These are phyloP conservation scores for Drosophila ananassae DNA, from an alignment of 1,140 invertebrate genomes.

Conservation along the genomic window DNA sequence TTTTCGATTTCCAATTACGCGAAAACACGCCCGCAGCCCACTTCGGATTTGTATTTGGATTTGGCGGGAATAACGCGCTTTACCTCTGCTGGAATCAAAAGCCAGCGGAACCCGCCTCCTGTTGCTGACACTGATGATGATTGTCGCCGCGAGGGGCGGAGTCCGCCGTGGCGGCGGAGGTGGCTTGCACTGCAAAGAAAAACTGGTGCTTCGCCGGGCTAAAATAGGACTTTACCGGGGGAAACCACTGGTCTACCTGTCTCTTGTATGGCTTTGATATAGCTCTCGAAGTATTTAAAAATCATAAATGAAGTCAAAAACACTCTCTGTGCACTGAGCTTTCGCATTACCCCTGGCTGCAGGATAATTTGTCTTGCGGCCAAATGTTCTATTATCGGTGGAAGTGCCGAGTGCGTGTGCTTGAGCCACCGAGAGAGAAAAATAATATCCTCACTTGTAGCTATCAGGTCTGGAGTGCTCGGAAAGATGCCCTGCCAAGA, in stretches of 20 bases:
- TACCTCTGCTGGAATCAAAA: conserved; percentile 33
- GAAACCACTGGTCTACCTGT: too few relatives aligned
- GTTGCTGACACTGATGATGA: conserved; percentile 72
- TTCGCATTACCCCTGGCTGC: conserved; percentile 31
- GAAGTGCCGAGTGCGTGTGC: conserved; percentile 14
- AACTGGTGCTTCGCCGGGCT: not conserved
- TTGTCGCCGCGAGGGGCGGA: conserved; percentile 54
- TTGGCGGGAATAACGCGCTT: conserved; percentile 34
- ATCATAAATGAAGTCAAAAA: too few relatives aligned
- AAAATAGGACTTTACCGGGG: too few relatives aligned
- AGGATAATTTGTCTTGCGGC: conserved; percentile 75
- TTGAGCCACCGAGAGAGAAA: conserved; percentile 35
- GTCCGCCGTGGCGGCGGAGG: conserved; percentile 6
- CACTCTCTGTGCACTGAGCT: not conserved
- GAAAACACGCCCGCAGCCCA: conserved; percentile 34
- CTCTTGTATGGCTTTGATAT: too few relatives aligned
- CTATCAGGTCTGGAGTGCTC: conserved; percentile 17
- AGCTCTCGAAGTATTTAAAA: too few relatives aligned
- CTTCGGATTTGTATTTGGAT: conserved; percentile 6
- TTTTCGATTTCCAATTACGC: conserved; percentile 75
- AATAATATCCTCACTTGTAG: conserved; percentile 63
- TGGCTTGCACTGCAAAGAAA: not conserved
- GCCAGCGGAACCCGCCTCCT: conserved; percentile 42
- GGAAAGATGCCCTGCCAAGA: conserved; percentile 52
- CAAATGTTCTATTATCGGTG: conserved; percentile 74